These are phyloP conservation scores for Nanger granti DNA, from an alignment of 2,113 vertebrate genomes.

Conservation along the genomic window DNA sequence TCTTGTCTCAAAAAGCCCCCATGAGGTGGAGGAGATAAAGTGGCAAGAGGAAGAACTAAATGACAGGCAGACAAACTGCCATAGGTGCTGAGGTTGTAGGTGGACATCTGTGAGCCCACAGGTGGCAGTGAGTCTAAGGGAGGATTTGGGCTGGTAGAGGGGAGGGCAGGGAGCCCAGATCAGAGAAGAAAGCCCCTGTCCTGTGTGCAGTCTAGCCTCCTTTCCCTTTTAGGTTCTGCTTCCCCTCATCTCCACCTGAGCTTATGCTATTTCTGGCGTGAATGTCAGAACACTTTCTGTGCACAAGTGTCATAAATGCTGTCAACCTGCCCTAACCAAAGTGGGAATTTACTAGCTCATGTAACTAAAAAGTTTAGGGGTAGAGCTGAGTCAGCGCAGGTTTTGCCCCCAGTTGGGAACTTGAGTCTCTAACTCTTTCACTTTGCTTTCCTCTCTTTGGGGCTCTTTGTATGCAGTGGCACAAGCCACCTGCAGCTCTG, in stretches of 20 bases:
- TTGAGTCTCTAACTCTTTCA: not conserved
- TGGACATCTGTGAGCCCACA: not conserved
- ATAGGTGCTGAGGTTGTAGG: not conserved
- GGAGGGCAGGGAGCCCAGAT: not conserved
- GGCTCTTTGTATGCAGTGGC: not conserved
- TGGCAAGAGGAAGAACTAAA: not conserved
- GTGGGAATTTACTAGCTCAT: not conserved
- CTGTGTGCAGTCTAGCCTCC: not conserved
- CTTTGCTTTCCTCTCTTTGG: not conserved
- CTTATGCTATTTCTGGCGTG: not conserved
- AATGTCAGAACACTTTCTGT: not conserved
- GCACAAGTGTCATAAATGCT: not conserved
- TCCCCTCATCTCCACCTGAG: not conserved
- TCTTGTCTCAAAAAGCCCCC: not conserved
- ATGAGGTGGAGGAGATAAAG: not conserved
- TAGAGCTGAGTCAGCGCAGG: not conserved
- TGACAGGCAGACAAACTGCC: not conserved
- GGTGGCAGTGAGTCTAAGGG: not conserved
- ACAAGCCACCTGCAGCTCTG: not conserved
- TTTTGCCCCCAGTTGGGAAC: not conserved
- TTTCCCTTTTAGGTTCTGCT: not conserved
- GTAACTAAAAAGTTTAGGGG: not conserved
- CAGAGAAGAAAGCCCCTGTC: not conserved
- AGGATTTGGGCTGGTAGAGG: not conserved
- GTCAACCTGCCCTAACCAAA: not conserved